Conservation (phyloP, 1,140 invertebrate genomes). For the Drosophila oshimai region DNA sequence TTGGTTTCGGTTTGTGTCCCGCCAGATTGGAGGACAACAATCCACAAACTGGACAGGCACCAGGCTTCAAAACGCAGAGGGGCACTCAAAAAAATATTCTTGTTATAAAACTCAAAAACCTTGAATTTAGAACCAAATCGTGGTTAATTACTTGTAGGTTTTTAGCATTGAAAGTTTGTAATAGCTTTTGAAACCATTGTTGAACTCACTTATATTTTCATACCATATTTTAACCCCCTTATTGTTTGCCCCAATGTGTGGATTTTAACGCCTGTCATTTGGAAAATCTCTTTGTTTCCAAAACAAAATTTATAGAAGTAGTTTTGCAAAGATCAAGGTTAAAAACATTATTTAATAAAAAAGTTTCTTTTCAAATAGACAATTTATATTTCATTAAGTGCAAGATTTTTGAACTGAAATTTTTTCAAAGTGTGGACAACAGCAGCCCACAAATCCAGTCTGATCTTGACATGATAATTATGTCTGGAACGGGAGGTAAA, state of each 20-base stretch:
- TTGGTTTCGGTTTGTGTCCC: constrained; percentile 39
- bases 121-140: background rate
- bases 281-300: too few species aligned
- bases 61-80: constrained; percentile 7
- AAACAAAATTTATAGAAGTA: background rate
- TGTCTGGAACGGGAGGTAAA: constrained; percentile 2
- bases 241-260: background rate
- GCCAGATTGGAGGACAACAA: constrained; percentile 5
- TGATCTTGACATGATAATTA: constrained; percentile 33
- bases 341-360: background rate
- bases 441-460: background rate
- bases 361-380: background rate
- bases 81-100: background rate
- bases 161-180: too few species aligned
- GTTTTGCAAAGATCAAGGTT: background rate
- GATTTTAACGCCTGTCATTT: background rate
- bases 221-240: background rate
- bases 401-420: background rate
- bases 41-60: constrained; percentile 21
- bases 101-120: background rate
- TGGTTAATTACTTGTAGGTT: background rate
- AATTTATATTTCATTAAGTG: background rate
- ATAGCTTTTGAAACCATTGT: background rate
- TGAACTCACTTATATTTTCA: background rate
- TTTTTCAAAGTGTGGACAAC: background rate